Percentiles rank a stretch among this genome's conserved stretches.
These are phyloP conservation scores for Drosophila dunni DNA, from an alignment of 1,140 invertebrate genomes.

Conservation along the genomic window DNA sequence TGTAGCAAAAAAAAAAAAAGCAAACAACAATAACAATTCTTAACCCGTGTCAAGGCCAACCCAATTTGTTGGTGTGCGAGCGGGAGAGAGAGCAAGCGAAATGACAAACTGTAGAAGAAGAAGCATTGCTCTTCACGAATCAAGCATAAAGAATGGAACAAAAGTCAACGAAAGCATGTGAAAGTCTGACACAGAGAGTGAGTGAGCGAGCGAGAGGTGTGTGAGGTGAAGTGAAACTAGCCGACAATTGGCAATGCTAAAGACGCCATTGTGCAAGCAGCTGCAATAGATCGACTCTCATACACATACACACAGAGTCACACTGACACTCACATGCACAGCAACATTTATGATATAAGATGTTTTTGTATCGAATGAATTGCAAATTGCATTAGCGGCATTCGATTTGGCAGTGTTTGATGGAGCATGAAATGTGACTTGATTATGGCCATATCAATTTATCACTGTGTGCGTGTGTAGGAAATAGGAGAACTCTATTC, in stretches of 20 bases:
- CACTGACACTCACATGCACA: neutral
- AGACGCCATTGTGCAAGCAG: slow-evolving; percentile 13
- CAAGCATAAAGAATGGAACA: slow-evolving; percentile 8
- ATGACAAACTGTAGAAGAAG: neutral
- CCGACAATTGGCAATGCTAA: slow-evolving; percentile 1
- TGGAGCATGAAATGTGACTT: slow-evolving; percentile 31
- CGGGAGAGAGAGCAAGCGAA: slow-evolving; percentile 3
- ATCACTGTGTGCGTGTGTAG: neutral
- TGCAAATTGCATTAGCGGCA: slow-evolving; percentile 47
- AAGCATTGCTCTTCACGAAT: neutral
- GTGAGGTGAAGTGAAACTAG: neutral
- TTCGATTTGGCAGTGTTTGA: slow-evolving; percentile 41
- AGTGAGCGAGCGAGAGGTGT: neutral
- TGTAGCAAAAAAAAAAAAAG: slow-evolving; percentile 41
- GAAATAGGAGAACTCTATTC: too few relatives aligned
- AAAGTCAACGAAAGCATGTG: slow-evolving; percentile 1
- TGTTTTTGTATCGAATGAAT: slow-evolving; percentile 40
- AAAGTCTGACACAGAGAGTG: neutral
- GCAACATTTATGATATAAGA: slow-evolving; percentile 19
- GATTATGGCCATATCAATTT: neutral
- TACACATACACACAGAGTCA: neutral
- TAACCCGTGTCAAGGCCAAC: slow-evolving; percentile 54
- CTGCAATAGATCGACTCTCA: slow-evolving; percentile 6
- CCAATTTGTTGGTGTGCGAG: slow-evolving; percentile 44
- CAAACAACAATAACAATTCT: slow-evolving; percentile 37